Evolutionary conservation across 2,797 vertebrate species (phyloP).

Genomic region (Poecile montanus): DNA sequence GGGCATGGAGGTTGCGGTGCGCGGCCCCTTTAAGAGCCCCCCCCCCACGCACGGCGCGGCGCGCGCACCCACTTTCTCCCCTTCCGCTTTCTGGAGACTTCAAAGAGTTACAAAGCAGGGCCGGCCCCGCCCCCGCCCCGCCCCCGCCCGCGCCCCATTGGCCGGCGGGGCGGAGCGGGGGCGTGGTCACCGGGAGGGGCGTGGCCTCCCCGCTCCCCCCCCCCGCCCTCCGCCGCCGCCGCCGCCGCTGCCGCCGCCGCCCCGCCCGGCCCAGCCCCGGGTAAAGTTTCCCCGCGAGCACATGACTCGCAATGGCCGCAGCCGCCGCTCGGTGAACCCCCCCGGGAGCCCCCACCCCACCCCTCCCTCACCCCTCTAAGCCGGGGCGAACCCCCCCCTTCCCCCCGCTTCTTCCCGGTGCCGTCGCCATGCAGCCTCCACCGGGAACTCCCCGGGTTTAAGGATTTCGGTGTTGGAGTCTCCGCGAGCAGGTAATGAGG

Average conservation of each 20-base stretch:
- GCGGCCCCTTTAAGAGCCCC: slow-evolving; percentile 57
- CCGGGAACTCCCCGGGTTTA: background rate
- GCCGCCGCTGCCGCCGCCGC: background rate
- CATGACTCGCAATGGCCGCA: slow-evolving; percentile 63
- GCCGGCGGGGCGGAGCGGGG: background rate
- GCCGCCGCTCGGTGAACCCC: slow-evolving; percentile 11
- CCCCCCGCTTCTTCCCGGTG: background rate
- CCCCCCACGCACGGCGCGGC: background rate
- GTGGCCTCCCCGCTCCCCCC: background rate
- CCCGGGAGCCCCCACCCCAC: background rate
- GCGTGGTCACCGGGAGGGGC: rapidly evolving
- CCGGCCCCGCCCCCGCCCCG: background rate
- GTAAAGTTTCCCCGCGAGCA: slow-evolving; percentile 63
- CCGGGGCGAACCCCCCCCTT: background rate
- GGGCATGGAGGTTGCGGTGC: no score
- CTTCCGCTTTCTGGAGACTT: slow-evolving; percentile 32
- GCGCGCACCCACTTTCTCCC: slow-evolving; percentile 23
- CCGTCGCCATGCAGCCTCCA: background rate
- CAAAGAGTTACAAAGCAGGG: background rate
- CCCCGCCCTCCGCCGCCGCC: background rate
- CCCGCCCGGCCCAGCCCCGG: slow-evolving; percentile 26
- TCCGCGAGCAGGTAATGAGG: slow-evolving; percentile 3
- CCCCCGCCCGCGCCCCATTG: background rate
- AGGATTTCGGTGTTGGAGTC: background rate
- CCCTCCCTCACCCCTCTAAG: background rate